Evolutionary conservation across 2,888 invertebrate genomes (phyloP), one percentile per base, ranked within the genome.

Genomic region (Drosophila mimica): DNA sequence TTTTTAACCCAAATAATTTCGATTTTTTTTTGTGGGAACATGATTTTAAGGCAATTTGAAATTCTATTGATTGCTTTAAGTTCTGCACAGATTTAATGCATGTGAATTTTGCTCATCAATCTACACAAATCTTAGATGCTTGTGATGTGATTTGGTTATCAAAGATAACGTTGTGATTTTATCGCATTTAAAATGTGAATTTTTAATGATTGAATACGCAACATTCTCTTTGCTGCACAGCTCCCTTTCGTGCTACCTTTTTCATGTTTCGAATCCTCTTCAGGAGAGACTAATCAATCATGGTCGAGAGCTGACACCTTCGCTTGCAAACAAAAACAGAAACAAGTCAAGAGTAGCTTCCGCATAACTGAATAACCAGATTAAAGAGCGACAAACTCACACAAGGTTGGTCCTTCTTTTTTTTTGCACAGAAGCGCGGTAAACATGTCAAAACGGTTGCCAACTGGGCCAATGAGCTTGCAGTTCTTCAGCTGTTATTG

Each of bases 391-490:
- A 68, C 34, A 52, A 43, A 56, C 31, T 11, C 17, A 20, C 13
- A 49, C 31, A 33, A 54, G 61, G 46, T 57, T 75, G 46, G 71
- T 80, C 76, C 76, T 68, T n/a, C 5, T 59, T 56, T 49, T 52
- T 31, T 34, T 53, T 5, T 61, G 70, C 65, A 67, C 74, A 78
- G 67, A 74, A 82, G 72, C 64, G 67, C 71, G 76, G 61, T 70
- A 72, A 82, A 66, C 83, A 76, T 74, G 78, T 68, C 81, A 79
- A 79, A 76, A 81, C 71, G 72, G 86, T 71, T 75, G 73, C 64
- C 85, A 86, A 87, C 79, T 81, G 81, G 74, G 75, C 73, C 86
- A 89, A 84, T 75, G 63, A 74, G 76, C 83, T 66, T 67, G 71
- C 62, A 43, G 48, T 20, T 30, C 31, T 36, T 52, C 2, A 17